Percentiles rank a stretch among this genome's conserved stretches.
Evolutionary conservation across 92 coral and sea anemone species (phyloP).

Genomic region (Micromussa lordhowensis): DNA sequence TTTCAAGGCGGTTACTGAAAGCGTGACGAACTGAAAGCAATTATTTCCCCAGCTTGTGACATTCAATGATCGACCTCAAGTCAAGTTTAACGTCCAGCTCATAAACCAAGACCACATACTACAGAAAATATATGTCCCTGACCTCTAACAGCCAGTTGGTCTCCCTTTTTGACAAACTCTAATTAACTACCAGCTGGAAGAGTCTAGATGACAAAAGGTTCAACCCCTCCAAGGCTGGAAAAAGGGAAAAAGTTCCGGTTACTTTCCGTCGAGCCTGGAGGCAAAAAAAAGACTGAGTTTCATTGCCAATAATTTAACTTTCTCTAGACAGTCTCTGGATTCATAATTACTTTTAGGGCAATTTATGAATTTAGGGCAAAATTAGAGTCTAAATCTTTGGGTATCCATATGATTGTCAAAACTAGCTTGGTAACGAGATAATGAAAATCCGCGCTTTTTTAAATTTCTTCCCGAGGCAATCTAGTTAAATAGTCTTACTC

Average conservation of each 20-base stretch:
- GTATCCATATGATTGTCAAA: too few species aligned
- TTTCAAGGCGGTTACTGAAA: background rate
- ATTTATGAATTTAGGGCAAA: background rate
- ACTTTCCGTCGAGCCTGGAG: background rate
- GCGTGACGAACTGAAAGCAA: background rate
- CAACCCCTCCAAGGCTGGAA: background rate
- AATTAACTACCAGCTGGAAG: background rate
- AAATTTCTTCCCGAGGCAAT: too few species aligned
- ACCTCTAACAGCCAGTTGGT: background rate
- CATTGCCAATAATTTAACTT: background rate
- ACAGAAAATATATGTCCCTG: background rate
- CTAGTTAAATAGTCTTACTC: too few species aligned
- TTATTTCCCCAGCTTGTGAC: background rate
- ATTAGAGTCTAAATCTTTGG: background rate
- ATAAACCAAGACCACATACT: background rate
- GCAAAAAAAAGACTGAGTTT: background rate
- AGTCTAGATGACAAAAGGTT: background rate
- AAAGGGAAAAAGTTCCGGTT: background rate
- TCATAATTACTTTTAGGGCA: background rate
- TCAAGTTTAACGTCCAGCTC: background rate
- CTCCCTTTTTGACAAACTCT: background rate
- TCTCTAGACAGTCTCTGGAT: too few species aligned
- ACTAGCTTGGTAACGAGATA: too few species aligned
- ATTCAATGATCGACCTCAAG: background rate
- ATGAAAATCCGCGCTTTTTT: too few species aligned